Evolutionary conservation across 2,888 invertebrate species (phyloP), one percentile per base, ranked within the genome.

Genomic region (Ormia ochracea): DNA sequence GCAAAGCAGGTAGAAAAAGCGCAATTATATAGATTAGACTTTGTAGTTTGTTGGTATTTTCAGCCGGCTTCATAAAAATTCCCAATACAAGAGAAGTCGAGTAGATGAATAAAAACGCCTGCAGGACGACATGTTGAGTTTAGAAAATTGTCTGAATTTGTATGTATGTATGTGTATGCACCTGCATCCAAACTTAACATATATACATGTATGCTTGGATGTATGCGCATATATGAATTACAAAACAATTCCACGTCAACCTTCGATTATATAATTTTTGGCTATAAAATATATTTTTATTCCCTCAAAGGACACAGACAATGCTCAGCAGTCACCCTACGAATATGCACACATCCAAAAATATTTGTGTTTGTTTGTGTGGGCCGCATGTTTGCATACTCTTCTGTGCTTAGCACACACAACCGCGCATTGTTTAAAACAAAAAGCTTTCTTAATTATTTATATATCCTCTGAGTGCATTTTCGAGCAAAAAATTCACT

Each of bases 251-350:
- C 17, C 78, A 63, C 70, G 66, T 74, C 69, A 69, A 79, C 66
- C 59, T 59, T 66, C 70, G 70, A 70, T 74, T 74, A 79, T 70
- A 75, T 75, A 78, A 78, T 61, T 26, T 63, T 61, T 68, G 43
- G 38, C 72, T 41, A 43, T 54, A 19, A 50, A 31, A 6, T 12
- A 33, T 69, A 7, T 7, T 26, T 26, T 26, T 28, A n/a, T 26
- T 26, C 31, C 59, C 2, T 59, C 6, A 14, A 14, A 5, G 41
- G 1, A 14, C 41, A 41, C 41, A 41, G 17, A 1, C 41, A 41
- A 41, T 19, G 9, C 14, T 14, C 41, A 41, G 9, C 41, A 41
- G 41, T 41, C 41, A 19, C 7, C 19, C 19, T 43, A 33, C 23
- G 6, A 41, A 52, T n/a, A 10, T 21, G 23, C 38, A n/a, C n/a